Conservation (phyloP, 2,888 invertebrate genomes). For the Diadegma fenestrale region DNA sequence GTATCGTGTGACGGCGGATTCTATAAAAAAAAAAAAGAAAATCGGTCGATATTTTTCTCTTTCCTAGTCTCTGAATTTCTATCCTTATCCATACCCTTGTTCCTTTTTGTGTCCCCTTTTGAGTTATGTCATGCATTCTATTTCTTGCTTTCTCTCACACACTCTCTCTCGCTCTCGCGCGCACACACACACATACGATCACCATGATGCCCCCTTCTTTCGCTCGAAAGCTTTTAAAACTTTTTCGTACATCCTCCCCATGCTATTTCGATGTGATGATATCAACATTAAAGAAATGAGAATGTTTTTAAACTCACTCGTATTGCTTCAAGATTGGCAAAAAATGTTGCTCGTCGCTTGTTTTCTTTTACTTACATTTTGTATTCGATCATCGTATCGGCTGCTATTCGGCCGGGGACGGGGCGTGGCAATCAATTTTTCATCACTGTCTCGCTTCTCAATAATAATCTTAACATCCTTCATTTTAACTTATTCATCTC, state of each 20-base stretch:
- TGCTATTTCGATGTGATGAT: conserved; percentile 45
- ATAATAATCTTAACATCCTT: conserved; percentile 10
- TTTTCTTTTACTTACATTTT: conserved; percentile 37
- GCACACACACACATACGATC: background rate
- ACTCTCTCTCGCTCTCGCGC: background rate
- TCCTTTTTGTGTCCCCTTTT: conserved; percentile 61
- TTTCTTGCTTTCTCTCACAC: conserved; percentile 6
- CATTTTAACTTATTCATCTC: conserved; percentile 48
- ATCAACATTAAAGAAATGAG: conserved; percentile 37
- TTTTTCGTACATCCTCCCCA: conserved; percentile 26
- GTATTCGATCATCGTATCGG: background rate
- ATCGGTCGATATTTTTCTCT: conserved; percentile 12
- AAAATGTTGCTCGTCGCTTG: background rate
- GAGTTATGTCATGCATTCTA: conserved; percentile 65
- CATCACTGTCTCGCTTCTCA: conserved; percentile 4
- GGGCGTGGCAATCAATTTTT: conserved; percentile 4
- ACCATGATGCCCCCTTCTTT: background rate
- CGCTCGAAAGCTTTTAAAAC: background rate
- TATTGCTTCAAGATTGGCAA: conserved; percentile 24
- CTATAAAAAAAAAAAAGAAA: conserved; percentile 21
- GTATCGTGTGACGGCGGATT: background rate
- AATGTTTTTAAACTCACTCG: background rate
- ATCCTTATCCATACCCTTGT: conserved; percentile 48
- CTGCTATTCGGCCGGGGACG: too few species aligned
- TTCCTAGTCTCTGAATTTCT: conserved; percentile 9